Evolutionary conservation across 2,888 invertebrate genomes (phyloP).

Genomic region (Tiphia femorata): DNA sequence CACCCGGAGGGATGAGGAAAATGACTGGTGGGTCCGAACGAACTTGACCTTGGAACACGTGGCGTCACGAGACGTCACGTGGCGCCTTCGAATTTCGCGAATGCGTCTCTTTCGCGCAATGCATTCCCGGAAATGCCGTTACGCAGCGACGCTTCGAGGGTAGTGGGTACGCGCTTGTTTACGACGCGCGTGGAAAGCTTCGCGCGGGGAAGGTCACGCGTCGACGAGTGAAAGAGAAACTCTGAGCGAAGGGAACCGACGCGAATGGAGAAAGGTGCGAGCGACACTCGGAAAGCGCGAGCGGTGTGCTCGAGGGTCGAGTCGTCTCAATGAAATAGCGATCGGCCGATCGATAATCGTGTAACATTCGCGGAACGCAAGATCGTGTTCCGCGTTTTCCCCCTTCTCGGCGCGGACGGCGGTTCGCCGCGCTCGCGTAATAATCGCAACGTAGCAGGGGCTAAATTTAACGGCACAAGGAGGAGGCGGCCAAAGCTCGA

Average conservation of each 20-base stretch:
- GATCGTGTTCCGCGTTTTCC: no score
- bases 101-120: conserved; percentile 27
- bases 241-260: not conserved
- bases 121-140: conserved; percentile 1
- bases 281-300: not conserved
- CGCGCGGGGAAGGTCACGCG: conserved; percentile 4
- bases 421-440: conserved; percentile 45
- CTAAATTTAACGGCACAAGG: conserved; percentile 42
- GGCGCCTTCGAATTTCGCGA: conserved; percentile 21
- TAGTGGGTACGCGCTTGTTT: not conserved
- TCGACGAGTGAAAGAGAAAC: not conserved
- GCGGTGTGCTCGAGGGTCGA: not conserved
- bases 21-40: not conserved
- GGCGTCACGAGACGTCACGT: no score
- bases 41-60: conserved; percentile 3
- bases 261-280: not conserved
- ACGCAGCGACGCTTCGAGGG: not conserved
- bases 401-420: no score
- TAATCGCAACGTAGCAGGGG: conserved; percentile 33
- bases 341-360: no score
- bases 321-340: no score
- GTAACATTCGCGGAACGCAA: no score
- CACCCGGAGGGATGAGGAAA: not conserved
- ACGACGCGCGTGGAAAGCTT: not conserved
- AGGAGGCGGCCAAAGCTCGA: conserved; percentile 20